Evolutionary conservation across 2,888 invertebrate genomes (phyloP).

Genomic region (Rhagium mordax): DNA sequence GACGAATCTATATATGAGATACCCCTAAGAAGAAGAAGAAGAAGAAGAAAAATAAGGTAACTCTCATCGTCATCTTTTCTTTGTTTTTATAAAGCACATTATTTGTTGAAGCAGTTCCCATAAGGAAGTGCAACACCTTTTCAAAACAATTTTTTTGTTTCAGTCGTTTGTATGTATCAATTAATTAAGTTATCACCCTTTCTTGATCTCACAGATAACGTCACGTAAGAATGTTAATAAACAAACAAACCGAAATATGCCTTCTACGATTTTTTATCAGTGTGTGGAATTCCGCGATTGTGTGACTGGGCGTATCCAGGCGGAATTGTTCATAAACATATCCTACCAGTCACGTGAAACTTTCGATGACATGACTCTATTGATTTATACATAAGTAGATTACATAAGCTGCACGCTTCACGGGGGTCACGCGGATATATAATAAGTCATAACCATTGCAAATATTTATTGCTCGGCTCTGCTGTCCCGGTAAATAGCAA

Average conservation of each 20-base stretch:
- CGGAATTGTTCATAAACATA: conserved; percentile 37
- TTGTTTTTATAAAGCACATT: no score
- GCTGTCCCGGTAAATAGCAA: conserved; percentile 6
- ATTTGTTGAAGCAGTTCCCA: no score
- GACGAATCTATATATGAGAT: no score
- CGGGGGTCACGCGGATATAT: conserved; percentile 36
- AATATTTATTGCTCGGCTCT: conserved; percentile 12
- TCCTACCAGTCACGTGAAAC: conserved; percentile 32
- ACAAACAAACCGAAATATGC: background rate
- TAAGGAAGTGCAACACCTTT: no score
- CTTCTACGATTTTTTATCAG: conserved; percentile 25
- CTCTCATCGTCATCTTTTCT: no score
- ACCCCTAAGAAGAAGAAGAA: no score
- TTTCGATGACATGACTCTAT: conserved; percentile 41
- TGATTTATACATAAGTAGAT: conserved; percentile 41
- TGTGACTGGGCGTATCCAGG: conserved; percentile 35
- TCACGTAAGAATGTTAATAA: background rate
- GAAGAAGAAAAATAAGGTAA: no score
- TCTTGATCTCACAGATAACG: background rate
- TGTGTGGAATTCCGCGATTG: conserved; percentile 41
- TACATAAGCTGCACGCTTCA: conserved; percentile 32
- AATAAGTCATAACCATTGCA: conserved; percentile 31
- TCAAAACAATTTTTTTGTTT: no score
- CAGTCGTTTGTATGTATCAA: background rate
- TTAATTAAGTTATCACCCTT: background rate